A percentile compares a stretch with the other conserved stretches of the same genome.
Conservation (phyloP, 1,140 invertebrate species). For the Penaeus chinensis region DNA sequence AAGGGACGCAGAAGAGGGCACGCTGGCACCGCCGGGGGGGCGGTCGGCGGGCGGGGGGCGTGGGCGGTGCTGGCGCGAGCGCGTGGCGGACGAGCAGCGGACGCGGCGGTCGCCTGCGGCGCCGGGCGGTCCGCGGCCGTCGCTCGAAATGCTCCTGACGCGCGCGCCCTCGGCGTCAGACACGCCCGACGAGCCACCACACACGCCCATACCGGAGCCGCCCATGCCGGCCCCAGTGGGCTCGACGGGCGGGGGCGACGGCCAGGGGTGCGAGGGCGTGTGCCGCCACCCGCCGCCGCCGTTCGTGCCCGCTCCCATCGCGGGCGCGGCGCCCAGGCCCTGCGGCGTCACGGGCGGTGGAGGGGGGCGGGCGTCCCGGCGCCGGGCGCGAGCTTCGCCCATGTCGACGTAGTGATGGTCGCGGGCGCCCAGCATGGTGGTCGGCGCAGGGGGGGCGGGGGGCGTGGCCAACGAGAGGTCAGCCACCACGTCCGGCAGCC, state of each 20-base stretch:
- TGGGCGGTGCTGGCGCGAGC: slow-evolving; percentile 62
- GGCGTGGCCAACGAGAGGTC: slow-evolving; percentile 28
- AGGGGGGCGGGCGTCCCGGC: slow-evolving; percentile 45
- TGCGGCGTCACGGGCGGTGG: slow-evolving; percentile 51
- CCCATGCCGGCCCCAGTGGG: slow-evolving; percentile 57
- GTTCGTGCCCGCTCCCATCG: slow-evolving; percentile 12
- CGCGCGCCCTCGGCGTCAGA: slow-evolving; percentile 63
- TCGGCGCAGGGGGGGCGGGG: background rate
- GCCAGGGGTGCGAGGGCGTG: slow-evolving; percentile 41
- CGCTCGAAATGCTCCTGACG: slow-evolving; percentile 65
- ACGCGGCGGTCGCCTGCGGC: slow-evolving; percentile 63
- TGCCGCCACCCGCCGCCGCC: slow-evolving; percentile 71
- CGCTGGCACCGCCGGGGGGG: slow-evolving; percentile 69
- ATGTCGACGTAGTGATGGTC: slow-evolving; percentile 51
- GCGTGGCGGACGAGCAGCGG: slow-evolving; percentile 60
- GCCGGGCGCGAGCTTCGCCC: slow-evolving; percentile 34
- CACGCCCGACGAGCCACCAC: slow-evolving; percentile 36
- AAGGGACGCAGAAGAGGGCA: slow-evolving; percentile 71
- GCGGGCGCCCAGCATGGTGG: slow-evolving; percentile 48
- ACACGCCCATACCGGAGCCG: slow-evolving; percentile 39
- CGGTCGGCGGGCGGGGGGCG: slow-evolving; percentile 62
- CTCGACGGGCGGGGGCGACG: slow-evolving; percentile 61
- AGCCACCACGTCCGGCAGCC: slow-evolving; percentile 48
- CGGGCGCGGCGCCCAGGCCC: slow-evolving; percentile 42
- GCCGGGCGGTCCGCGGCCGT: slow-evolving; percentile 64